Evolutionary conservation across 2,888 invertebrate species (phyloP), one percentile per base, ranked within the genome.

Genomic region (Colostygia pectinataria): DNA sequence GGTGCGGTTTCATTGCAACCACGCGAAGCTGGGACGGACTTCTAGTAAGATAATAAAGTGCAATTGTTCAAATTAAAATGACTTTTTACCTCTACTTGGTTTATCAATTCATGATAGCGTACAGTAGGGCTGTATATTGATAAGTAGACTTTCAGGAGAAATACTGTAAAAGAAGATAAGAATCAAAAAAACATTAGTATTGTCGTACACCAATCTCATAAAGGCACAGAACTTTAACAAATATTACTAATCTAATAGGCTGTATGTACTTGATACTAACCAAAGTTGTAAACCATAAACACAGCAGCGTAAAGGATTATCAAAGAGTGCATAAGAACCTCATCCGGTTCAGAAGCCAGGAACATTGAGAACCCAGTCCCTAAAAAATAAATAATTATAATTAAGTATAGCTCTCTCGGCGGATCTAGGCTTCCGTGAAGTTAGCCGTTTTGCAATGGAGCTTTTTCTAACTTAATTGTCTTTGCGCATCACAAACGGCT

Each of bases 71-170:
- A n/a, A n/a, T n/a, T n/a, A n/a, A 20, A 1, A 20, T 20, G 10
- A 14, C 6, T 15, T 28, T 59, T 66, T 52, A 83, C 84, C 73
- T 86, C 77, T 1, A 85, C 71, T 68, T 92, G 91, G 34, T 90
- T 83, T 62, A 92, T 90, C 60, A 93, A 85, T 55, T 91, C 91
- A 33, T 76, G 61, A 54, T 79, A 82, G 1, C 74, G 66, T 34
- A 75, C 68, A 0, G 61, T 65, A 0, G 81, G 74, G 41, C 64
- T 68, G 50, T 67, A 74, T 2, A 61, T 46, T 3, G 71, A 69
- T 42, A 79, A 50, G 50, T 80, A 79, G 0, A 74, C 61, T 47
- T 78, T 79, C 48, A 82, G 59, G 6, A 77, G 52, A 38, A 73
- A 71, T 10, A 76, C 83, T 81, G 65, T 14, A 66, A 67, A 12